Base-by-base conservation (phyloP, 35 echinoderm and acorn worm species). In the Amphiura filiformis region DNA sequence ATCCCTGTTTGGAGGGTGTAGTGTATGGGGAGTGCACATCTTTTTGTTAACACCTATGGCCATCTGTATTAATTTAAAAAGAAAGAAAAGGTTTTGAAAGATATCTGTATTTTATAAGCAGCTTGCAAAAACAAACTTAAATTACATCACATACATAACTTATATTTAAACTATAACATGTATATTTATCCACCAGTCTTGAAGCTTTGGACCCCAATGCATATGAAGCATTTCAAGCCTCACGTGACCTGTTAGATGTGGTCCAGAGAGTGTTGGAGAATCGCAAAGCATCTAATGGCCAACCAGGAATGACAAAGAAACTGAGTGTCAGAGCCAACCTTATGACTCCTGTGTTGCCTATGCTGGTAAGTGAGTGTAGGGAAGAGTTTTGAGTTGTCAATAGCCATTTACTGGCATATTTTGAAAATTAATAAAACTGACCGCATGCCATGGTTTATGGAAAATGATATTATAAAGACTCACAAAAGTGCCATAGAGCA, bases 221-320 rank as follows among this genome's bases (percentile, higher is more conserved):
- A 17, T 94, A 98, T 39, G 89, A 98, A 76, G 96, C 96, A 39
- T 98, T 98, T 79, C 93, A 98, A 41, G 92, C 93, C 35, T 97
- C 95, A 5, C 76, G 96, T 18, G 86, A 98, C 57, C 87, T 98
- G 1, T 56, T 75, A 23, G 96, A 98, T 84, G 93, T 98, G 9
- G 93, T 98, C n/a, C 87, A 89, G n/a, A 52, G 96, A 39, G 96
- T 98, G 38, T 64, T 78, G 12, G 64, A 77, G 32, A 98, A 98
- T 38, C 57, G 32, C 15, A 70, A 41, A 86, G 89, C 40, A 3
- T 64, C 75, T 31, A 85, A 86, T 39, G 89, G 95, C 14, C 77
- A 84, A 0, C 96, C 92, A 14, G 92, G 90, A 15, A 92, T 98
- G 96, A 87, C 49, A 31, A 98, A 94, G 90, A 98, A 98, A 65